Base-by-base conservation (phyloP, 2,888 invertebrate genomes). In the Dendrolimus houi region DNA sequence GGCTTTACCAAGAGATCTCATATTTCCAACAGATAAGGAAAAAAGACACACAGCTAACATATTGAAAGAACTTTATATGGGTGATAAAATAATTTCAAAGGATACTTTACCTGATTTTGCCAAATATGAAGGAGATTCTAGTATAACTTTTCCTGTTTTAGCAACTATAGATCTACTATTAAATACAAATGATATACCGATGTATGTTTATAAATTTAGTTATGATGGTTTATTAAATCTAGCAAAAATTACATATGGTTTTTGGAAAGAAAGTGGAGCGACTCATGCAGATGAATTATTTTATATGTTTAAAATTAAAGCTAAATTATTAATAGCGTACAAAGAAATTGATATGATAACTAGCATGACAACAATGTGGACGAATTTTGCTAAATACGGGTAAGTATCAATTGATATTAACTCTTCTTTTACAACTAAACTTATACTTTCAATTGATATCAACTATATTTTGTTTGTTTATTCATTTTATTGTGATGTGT, bases 241-340 rank as follows among this genome's bases (percentile, higher is more conserved):
- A 2, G 77, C 81, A 0, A 89, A 89, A 64, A 52, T 72, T 7
- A 56, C 69, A 8, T 82, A 62, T 57, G 82, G 84, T 0, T 84
- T 77, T 57, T 58, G 65, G 10, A 64, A 62, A 1, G 66, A 73
- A n/a, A 79, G 82, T 0, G 89, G 89, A 1, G 87, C 89, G 0
- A 81, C 86, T 0, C 90, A 90, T 56, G 89, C 85, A 0, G 89
- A 90, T 61, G 90, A 89, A n/a, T 58, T 90, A 2, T 89, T 89
- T 61, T 90, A 88, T 59, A 71, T 90, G 62, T 89, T 89, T 59
- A 89, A 80, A 58, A 55, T 79, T 3, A 73, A 67, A 65, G 54
- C 71, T 0, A 69, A 74, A 0, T 56, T 79, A 2, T 64, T 77
- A 1, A 66, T 72, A 14, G 67, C 71, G 7, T 69, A 74, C 52